phyloP scores from a whole-genome alignment of 2,888 invertebrate genomes.

The Leptogaster cylindrica region DNA sequence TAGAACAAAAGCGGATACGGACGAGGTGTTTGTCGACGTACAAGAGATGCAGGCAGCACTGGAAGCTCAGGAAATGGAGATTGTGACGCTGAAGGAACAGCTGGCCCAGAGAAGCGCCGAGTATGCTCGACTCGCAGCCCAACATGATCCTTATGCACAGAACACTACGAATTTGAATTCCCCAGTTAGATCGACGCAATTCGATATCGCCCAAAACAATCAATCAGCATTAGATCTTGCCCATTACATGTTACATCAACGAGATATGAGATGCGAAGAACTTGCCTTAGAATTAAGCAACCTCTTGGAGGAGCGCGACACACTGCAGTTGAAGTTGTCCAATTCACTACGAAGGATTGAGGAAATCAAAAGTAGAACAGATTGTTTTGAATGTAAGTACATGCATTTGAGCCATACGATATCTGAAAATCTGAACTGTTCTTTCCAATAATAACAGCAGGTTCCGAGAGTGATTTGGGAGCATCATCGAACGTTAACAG shows the following conservation, averaged over 20 bases:
- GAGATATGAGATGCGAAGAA: slow-evolving; percentile 86
- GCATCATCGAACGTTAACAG: slow-evolving; percentile 42
- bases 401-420: neutral
- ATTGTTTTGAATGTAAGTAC: slow-evolving; percentile 50
- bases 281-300: slow-evolving; percentile 83
- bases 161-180: slow-evolving; percentile 44
- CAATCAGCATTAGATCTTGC: slow-evolving; percentile 79
- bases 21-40: slow-evolving; percentile 54
- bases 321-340: slow-evolving; percentile 80
- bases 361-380: slow-evolving; percentile 59
- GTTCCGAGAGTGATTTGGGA: slow-evolving; percentile 47
- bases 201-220: slow-evolving; percentile 43
- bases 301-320: slow-evolving; percentile 84
- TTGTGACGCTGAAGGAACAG: slow-evolving; percentile 74
- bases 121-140: slow-evolving; percentile 64
- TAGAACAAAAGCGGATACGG: slow-evolving; percentile 54
- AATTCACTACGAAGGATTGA: slow-evolving; percentile 80
- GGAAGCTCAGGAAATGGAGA: slow-evolving; percentile 75
- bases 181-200: too few species aligned
- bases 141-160: slow-evolving; percentile 57
- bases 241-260: slow-evolving; percentile 83
- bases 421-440: too few species aligned
- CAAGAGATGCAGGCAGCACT: slow-evolving; percentile 64
- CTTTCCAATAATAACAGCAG: slow-evolving; percentile 26
- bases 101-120: slow-evolving; percentile 68